phyloP scores from a whole-genome alignment of 2,797 vertebrate genomes.

The Odontamblyopus rebecca region DNA sequence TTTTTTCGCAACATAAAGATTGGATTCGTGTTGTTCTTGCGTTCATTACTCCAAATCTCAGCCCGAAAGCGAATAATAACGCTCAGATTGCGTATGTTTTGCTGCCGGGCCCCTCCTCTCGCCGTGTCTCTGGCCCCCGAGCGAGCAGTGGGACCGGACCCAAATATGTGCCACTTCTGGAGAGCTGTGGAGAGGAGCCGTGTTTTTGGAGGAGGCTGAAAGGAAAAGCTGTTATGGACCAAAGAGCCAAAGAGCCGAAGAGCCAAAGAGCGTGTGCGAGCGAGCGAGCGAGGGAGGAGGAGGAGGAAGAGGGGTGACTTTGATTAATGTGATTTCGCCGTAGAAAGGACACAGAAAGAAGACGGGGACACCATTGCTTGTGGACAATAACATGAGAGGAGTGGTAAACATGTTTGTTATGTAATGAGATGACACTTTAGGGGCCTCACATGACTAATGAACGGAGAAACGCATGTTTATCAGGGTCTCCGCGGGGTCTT shows the following conservation, averaged over 20 bases:
- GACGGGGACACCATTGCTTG: slow-evolving; percentile 13
- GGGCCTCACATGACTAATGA: no score
- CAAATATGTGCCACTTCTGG: slow-evolving; percentile 87
- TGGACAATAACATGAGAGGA: slow-evolving; percentile 2
- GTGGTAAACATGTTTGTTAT: not conserved
- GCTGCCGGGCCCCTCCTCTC: slow-evolving; percentile 44
- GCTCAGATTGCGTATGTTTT: no score
- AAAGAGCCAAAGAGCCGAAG: slow-evolving; percentile 47
- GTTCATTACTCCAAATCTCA: no score
- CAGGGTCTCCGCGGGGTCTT: no score
- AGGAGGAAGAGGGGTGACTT: slow-evolving; percentile 53
- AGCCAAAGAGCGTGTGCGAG: slow-evolving; percentile 38
- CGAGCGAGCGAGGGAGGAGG: slow-evolving; percentile 20
- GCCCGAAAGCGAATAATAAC: no score
- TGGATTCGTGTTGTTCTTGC: no score
- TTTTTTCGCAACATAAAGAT: no score
- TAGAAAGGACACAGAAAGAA: slow-evolving; percentile 7
- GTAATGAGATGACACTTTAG: no score
- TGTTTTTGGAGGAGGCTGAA: slow-evolving; percentile 62
- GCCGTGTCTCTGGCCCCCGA: slow-evolving; percentile 34
- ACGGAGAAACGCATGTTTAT: no score
- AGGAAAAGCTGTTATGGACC: slow-evolving; percentile 68
- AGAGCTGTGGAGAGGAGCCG: slow-evolving; percentile 67
- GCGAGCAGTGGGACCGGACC: slow-evolving; percentile 64
- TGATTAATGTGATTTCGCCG: slow-evolving; percentile 31